Conservation (phyloP, 2,113 vertebrate genomes). For the Taxidea taxus region DNA sequence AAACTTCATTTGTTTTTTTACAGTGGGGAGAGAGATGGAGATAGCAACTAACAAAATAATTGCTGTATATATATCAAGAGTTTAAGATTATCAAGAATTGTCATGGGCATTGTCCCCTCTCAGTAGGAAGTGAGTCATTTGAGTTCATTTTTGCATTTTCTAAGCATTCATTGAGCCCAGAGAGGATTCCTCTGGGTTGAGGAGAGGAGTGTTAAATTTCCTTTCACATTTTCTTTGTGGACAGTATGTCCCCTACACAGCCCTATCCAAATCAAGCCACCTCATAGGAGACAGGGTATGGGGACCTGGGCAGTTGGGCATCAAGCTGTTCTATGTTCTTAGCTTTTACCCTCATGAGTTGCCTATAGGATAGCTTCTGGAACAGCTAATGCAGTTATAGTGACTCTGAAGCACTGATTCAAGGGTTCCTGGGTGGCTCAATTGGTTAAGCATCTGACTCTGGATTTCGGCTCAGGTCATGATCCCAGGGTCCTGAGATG, state of each 20-base stretch:
- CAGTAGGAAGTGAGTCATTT: not conserved
- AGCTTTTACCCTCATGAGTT: conserved; percentile 4
- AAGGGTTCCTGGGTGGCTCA: not conserved
- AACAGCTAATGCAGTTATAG: not conserved
- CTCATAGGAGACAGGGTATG: not conserved
- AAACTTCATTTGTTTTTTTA: not conserved
- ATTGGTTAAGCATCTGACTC: not conserved
- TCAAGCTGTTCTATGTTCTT: not conserved
- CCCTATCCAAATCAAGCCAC: not conserved
- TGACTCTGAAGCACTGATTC: not conserved
- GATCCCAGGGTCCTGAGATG: not conserved
- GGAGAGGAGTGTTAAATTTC: not conserved
- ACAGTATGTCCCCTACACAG: not conserved
- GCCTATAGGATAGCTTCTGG: not conserved
- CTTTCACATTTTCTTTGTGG: not conserved
- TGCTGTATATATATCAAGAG: not conserved
- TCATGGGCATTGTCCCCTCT: not conserved
- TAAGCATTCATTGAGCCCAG: not conserved
- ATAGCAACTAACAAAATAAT: not conserved
- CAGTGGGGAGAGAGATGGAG: not conserved
- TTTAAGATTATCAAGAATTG: conserved; percentile 16
- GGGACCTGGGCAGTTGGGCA: not conserved
- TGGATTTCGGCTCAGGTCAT: not conserved
- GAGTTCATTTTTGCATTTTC: conserved; percentile 13
- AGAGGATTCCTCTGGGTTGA: not conserved